Conservation (phyloP, 2,113 vertebrate species). For the Canis aureus region DNA sequence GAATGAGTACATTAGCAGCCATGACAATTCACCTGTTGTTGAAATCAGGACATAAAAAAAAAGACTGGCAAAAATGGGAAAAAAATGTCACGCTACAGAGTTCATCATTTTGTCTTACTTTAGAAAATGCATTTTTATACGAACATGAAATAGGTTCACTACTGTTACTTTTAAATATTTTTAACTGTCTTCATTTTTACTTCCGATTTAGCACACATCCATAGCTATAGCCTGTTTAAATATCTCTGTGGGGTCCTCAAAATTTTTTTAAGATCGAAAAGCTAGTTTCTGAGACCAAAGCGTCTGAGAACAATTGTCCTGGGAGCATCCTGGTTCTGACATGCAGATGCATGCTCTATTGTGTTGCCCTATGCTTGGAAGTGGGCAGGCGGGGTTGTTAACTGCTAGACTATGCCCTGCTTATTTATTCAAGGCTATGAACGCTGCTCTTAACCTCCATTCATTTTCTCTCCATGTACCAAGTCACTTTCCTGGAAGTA, state of each 20-base stretch:
- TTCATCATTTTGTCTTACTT: neutral
- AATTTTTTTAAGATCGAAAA: neutral
- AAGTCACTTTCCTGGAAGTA: neutral
- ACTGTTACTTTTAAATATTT: neutral
- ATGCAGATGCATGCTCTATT: too few species aligned
- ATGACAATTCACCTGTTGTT: too few species aligned
- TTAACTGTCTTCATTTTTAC: neutral
- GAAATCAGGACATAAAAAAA: neutral
- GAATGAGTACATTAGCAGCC: fast-evolving
- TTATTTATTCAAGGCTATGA: neutral
- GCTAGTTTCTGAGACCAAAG: neutral
- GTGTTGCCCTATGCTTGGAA: neutral
- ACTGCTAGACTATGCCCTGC: neutral
- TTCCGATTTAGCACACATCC: neutral
- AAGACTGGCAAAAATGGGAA: neutral
- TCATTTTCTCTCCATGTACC: neutral
- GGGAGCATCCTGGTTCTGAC: neutral
- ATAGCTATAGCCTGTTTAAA: fast-evolving
- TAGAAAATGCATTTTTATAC: neutral
- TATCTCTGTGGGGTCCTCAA: neutral
- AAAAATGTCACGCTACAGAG: neutral
- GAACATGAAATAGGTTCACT: neutral
- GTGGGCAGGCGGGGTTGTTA: too few species aligned
- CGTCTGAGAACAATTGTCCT: neutral
- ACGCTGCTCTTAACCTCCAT: neutral